Conservation (phyloP, 2,797 vertebrate genomes). For the Xiphorhynchus erythropygius region DNA sequence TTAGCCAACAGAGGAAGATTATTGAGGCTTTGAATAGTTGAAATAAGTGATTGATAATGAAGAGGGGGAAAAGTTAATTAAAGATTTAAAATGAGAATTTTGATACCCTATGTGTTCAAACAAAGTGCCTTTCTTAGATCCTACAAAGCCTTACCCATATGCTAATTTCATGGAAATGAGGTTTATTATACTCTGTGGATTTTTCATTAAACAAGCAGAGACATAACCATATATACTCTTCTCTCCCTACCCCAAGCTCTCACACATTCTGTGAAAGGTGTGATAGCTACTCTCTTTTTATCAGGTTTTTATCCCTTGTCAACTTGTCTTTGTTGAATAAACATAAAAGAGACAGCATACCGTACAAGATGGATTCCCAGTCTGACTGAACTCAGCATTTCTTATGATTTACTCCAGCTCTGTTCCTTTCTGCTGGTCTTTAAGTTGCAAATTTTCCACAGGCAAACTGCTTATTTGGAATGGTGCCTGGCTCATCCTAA, state of each 20-base stretch:
- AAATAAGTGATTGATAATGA: slow-evolving; percentile 59
- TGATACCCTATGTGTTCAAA: slow-evolving; percentile 62
- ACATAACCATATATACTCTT: not conserved
- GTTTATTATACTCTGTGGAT: slow-evolving; percentile 51
- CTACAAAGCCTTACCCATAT: slow-evolving; percentile 40
- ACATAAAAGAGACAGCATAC: not conserved
- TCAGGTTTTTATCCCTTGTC: slow-evolving; percentile 22
- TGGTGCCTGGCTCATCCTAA: not conserved
- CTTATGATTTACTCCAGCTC: not conserved
- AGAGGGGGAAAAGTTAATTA: slow-evolving; percentile 64
- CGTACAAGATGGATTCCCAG: not conserved
- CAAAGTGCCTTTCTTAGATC: slow-evolving; percentile 61
- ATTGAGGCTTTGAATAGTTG: slow-evolving; percentile 30
- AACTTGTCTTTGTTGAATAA: slow-evolving; percentile 12
- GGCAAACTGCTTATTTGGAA: not conserved
- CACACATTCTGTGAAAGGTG: slow-evolving; percentile 52
- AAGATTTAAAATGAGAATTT: slow-evolving; percentile 67
- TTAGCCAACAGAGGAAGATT: slow-evolving; percentile 50
- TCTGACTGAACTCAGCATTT: not conserved
- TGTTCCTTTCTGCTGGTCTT: not conserved
- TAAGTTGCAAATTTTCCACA: not conserved
- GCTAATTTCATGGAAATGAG: slow-evolving; percentile 66
- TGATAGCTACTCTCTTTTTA: slow-evolving; percentile 50
- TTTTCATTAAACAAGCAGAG: slow-evolving; percentile 56
- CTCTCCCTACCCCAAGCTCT: slow-evolving; percentile 15